Percentiles rank a stretch among this genome's conserved stretches.
phyloP scores from a whole-genome alignment of 2,113 vertebrate species.

The Oxyruncus cristatus region DNA sequence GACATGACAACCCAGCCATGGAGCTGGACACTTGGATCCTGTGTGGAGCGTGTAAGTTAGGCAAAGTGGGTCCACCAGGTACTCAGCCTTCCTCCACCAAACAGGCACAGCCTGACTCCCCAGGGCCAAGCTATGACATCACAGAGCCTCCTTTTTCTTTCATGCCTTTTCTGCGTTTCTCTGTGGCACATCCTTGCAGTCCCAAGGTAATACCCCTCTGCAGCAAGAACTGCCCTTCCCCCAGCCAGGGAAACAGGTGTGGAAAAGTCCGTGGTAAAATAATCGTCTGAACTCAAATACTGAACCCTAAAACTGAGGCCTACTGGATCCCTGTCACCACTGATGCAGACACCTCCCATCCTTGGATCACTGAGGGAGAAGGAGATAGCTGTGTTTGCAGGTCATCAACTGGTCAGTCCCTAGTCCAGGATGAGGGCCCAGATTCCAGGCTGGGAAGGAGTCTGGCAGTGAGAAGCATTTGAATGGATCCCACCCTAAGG shows the following conservation, averaged over 20 bases:
- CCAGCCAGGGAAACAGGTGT: neutral
- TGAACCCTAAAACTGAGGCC: neutral
- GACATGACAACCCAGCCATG: neutral
- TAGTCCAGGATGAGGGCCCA: neutral
- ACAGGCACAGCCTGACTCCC: neutral
- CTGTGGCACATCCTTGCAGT: neutral
- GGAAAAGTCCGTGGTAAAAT: neutral
- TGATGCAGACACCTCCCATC: neutral
- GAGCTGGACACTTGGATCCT: neutral
- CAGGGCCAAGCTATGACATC: neutral
- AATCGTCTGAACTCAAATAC: neutral
- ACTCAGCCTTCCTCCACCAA: neutral
- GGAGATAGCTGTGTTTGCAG: rapidly evolving
- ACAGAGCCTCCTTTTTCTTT: neutral
- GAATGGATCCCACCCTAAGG: neutral
- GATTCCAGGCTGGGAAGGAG: neutral
- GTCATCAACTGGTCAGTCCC: rapidly evolving
- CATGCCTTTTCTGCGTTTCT: neutral
- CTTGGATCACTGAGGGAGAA: neutral
- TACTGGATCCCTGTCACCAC: neutral
- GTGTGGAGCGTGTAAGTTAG: neutral
- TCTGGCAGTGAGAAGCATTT: neutral
- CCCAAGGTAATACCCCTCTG: neutral
- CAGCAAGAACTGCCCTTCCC: rapidly evolving
- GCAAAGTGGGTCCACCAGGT: too few relatives aligned